A percentile compares a stretch with the other conserved stretches of the same genome.
Evolutionary conservation across 35 echinoderm and acorn worm genomes (phyloP).

Genomic region (Apostichopus japonicus): DNA sequence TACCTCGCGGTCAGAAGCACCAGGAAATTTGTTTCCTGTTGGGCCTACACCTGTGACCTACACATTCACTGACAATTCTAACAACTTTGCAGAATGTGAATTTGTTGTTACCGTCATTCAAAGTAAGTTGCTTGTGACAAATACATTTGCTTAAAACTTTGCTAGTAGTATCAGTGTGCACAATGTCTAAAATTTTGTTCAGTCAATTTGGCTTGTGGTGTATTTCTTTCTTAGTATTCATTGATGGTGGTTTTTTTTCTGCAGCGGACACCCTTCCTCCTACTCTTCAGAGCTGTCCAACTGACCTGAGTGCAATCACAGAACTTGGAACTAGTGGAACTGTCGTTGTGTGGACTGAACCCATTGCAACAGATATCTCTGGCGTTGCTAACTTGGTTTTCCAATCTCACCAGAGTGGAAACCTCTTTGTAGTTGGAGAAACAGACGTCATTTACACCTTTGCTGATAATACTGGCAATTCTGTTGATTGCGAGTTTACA

Average conservation of each 20-base stretch:
- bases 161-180: too few species aligned
- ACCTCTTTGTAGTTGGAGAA: background rate
- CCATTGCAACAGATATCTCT: background rate
- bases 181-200: too few species aligned
- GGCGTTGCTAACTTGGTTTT: background rate
- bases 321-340: constrained; percentile 27
- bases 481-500: background rate
- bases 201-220: too few species aligned
- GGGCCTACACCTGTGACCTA: constrained; percentile 36
- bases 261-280: background rate
- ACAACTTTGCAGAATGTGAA: constrained; percentile 22
- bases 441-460: background rate
- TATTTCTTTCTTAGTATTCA: background rate
- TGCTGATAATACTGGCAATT: constrained; percentile 3
- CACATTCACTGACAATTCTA: constrained; percentile 24
- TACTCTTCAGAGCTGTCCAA: background rate
- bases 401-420: background rate
- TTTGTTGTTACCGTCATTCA: constrained; percentile 2
- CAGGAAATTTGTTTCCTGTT: constrained; percentile 48
- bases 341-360: constrained; percentile 6
- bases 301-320: background rate
- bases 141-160: too few species aligned
- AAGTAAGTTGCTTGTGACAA: background rate
- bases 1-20: background rate
- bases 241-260: background rate